Percentiles rank a stretch among this genome's conserved stretches.
These are phyloP conservation scores for Ommatoiulus sabulosus DNA, from an alignment of 2,888 invertebrate species.

Conservation along the genomic window DNA sequence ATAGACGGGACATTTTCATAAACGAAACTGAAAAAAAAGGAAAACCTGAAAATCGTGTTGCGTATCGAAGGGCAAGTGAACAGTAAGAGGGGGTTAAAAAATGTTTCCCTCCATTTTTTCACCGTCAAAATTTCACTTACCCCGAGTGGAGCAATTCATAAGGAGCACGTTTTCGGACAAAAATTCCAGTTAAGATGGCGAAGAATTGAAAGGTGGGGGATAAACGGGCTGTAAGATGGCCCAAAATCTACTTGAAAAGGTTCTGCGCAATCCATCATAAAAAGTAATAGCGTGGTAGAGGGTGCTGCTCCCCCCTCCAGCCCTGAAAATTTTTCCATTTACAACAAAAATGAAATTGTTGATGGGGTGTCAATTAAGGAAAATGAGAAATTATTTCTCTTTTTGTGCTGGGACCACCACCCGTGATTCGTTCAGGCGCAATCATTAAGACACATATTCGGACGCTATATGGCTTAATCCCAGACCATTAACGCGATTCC, in stretches of 20 bases:
- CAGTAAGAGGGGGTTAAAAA: constrained; percentile 26
- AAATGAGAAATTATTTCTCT: not conserved
- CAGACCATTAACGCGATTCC: not conserved
- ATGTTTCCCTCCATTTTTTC: not conserved
- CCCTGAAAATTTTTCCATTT: not conserved
- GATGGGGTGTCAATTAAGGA: not conserved
- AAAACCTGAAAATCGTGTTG: constrained; percentile 35
- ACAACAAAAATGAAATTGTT: not conserved
- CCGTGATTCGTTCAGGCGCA: not conserved
- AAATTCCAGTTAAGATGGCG: constrained; percentile 10
- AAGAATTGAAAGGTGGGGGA: constrained; percentile 13
- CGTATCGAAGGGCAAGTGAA: not conserved
- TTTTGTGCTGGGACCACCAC: not conserved
- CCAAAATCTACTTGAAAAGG: not conserved
- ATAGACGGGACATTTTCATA: constrained; percentile 41
- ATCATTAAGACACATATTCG: not conserved
- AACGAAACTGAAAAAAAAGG: not conserved
- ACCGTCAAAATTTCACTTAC: not conserved
- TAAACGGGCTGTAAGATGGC: constrained; percentile 14
- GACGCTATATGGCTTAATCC: not conserved
- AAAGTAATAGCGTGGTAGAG: not conserved
- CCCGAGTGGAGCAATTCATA: not conserved
- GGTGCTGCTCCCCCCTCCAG: not conserved
- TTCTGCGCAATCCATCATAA: not conserved
- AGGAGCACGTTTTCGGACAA: not conserved